These are phyloP conservation scores for Chrysina gloriosa DNA, from an alignment of 2,888 invertebrate genomes.

Conservation along the genomic window DNA sequence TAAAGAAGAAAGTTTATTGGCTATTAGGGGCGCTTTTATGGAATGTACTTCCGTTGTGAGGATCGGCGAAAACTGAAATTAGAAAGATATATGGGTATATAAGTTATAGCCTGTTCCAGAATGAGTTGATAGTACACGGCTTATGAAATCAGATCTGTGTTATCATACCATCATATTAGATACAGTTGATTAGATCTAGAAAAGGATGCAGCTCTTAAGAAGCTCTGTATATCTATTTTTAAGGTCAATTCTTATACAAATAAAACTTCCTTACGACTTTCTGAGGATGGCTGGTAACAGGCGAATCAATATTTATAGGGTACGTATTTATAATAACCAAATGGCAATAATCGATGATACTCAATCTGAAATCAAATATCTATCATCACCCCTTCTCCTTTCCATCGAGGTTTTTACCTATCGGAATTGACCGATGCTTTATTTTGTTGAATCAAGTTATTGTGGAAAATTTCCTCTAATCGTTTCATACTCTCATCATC, in stretches of 20 bases:
- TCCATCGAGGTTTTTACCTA: constrained; percentile 63
- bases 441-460: constrained; percentile 85
- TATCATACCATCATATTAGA: no score
- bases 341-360: constrained; percentile 89
- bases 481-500: constrained; percentile 89
- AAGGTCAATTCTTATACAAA: no score
- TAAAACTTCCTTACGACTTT: constrained; percentile 71
- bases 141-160: no score
- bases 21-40: constrained; percentile 78
- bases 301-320: constrained; percentile 82
- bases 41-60: constrained; percentile 85
- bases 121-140: no score
- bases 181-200: no score
- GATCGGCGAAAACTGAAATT: constrained; percentile 74
- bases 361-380: constrained; percentile 67
- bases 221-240: no score
- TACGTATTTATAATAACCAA: constrained; percentile 90
- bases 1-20: constrained; percentile 79
- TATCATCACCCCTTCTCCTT: no score
- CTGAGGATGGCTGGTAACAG: constrained; percentile 78
- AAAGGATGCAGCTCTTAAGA: no score
- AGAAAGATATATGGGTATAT: neutral
- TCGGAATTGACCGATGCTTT: constrained; percentile 72
- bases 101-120: neutral
- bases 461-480: constrained; percentile 87